These are phyloP conservation scores for Cataglyphis cursor DNA, from an alignment of 2,888 invertebrate species.

Conservation along the genomic window DNA sequence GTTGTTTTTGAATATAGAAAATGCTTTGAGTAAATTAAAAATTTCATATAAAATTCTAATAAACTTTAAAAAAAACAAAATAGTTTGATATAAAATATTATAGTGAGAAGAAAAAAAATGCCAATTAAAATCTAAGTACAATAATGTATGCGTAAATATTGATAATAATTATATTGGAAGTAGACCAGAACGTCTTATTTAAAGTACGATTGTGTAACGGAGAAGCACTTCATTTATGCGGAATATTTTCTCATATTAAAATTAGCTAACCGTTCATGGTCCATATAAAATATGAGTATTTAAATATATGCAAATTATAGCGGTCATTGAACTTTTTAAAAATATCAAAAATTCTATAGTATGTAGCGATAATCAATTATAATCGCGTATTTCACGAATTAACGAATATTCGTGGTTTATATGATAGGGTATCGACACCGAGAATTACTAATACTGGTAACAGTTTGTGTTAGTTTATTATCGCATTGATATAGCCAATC, in stretches of 20 bases:
- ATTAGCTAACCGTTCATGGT: background rate
- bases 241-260: constrained; percentile 16
- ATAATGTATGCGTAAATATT: background rate
- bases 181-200: background rate
- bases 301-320: constrained; percentile 24
- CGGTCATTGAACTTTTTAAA: background rate
- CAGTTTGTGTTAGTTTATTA: constrained; percentile 1
- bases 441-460: background rate
- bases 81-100: background rate
- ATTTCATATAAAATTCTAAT: background rate
- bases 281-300: background rate
- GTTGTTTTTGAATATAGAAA: constrained; percentile 3
- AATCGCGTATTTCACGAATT: background rate
- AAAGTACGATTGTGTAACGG: background rate
- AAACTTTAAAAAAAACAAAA: background rate
- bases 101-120: background rate
- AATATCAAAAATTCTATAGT: background rate
- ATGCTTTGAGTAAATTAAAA: background rate
- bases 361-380: constrained; percentile 6
- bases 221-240: background rate
- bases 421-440: background rate
- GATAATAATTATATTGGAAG: background rate
- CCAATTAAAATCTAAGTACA: background rate
- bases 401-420: background rate
- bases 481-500: background rate